Base-by-base conservation (phyloP, 2,797 vertebrate genomes). In the Cossypha dichroa region DNA sequence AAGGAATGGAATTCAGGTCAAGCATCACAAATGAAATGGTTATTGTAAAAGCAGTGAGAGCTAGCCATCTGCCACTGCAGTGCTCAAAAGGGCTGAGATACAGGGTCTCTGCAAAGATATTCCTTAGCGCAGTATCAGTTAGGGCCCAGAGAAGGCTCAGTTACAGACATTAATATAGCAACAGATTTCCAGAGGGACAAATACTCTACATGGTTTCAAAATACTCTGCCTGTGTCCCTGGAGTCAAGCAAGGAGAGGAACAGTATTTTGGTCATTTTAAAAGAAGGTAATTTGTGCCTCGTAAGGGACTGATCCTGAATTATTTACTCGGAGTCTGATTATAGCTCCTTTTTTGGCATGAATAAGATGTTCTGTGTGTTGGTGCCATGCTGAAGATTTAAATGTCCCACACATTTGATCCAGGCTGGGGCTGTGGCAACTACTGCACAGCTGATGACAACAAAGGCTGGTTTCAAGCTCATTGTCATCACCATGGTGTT, bases 311-410 rank as follows among this genome's bases (percentile, higher is more conserved):
- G 81, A 95, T 96, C 84, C 78, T 82, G 95, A 94, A 85, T 94
- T 96, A 96, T 97, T 97, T 97, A 97, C 96, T 96, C 0, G 1
- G 60, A 80, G 76, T n/a, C 93, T 95, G 94, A 96, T 96, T 96
- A 91, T 72, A 76, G 90, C 74, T 95, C 89, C 84, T 94, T 95
- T 95, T 92, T 80, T 92, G 95, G 85, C 93, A 85, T 96, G 96
- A 97, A 97, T 97, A 97, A 97, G 97, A 97, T 97, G 96, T 97
- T 94, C 97, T 95, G 40, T 97, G 96, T 97, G 95, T 97, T 95
- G 97, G 90, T 97, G 95, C 97, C 95, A 96, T 79, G 91, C 91
- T 54, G 74, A 93, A 95, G 93, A 93, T 95, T 96, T 97, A 97
- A 95, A 97, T 97, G 94, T 96, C 96, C 94, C 94, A 93, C 89